Percentiles rank a stretch among this genome's conserved stretches.
These are phyloP conservation scores for Halisarca cf. caerulea DNA, from an alignment of 37 sponge, comb jelly and placozoan genomes.

Conservation along the genomic window DNA sequence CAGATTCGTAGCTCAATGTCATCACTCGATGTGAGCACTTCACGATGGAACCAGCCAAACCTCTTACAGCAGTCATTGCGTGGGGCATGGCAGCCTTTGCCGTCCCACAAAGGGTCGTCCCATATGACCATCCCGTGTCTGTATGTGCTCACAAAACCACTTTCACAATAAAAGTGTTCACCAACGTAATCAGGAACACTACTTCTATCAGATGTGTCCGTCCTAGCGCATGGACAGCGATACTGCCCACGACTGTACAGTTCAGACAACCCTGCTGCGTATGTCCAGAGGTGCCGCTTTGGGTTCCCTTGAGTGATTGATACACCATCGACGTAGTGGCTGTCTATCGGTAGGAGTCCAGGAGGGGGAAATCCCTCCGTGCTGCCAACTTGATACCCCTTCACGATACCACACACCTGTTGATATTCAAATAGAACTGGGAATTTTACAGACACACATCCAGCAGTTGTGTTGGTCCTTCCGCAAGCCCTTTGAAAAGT, in stretches of 20 bases:
- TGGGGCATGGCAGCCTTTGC: background rate
- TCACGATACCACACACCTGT: background rate
- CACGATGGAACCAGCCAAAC: background rate
- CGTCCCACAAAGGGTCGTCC: conserved; percentile 13
- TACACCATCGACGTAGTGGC: background rate
- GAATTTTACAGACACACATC: background rate
- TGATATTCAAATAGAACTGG: background rate
- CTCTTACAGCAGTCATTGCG: background rate
- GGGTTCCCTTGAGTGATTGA: background rate
- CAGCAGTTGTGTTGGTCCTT: background rate
- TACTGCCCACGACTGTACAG: background rate
- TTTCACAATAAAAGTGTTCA: background rate
- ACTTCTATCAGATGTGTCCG: too few species aligned
- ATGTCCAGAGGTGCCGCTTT: background rate
- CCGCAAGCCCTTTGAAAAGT: background rate
- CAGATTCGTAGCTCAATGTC: background rate
- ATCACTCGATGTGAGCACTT: background rate
- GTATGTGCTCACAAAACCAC: background rate
- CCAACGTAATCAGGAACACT: background rate
- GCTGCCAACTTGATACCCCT: background rate
- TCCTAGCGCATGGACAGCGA: background rate
- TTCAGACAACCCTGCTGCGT: background rate
- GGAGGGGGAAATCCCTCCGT: background rate
- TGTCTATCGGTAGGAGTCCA: background rate
- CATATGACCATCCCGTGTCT: background rate